Evolutionary conservation across 2,113 vertebrate species (phyloP), one percentile per base, ranked within the genome.

Genomic region (Macrotis lagotis): DNA sequence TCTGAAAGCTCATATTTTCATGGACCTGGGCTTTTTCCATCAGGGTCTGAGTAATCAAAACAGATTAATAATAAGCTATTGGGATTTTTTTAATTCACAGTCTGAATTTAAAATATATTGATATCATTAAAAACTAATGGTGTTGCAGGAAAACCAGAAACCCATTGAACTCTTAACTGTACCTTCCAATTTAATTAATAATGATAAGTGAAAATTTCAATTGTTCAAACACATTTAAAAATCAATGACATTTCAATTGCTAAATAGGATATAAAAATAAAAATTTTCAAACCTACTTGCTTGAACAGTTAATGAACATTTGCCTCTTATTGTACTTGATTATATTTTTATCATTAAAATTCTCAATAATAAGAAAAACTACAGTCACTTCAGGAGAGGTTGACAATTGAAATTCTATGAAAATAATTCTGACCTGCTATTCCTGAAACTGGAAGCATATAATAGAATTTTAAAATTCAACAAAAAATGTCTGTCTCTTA

Each of bases 141-240:
- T 44, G 88, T 93, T 1, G 47, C 26, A 94, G 91, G 88, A 88
- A 49, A 94, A 91, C 53, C 0, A 37, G 25, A 55, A 74, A 48
- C 48, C 25, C 55, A n/a, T 49, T 91, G 24, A 89, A 48, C 25
- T 25, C 3, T n/a, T 89, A 53, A 0, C 3, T 1, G n/a, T 0
- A 3, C 89, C 37, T 37, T 97, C 8, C 9, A 3, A 74, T 1
- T 92, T 49, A 48, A 22, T 3, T 2, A 92, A 19, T 50, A 49
- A 22, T 3, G 2, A 92, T 24, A 94, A 95, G 59, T 51, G 2
- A 92, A 91, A 48, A 47, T 2, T 83, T 91, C 2, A 94, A 31
- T 50, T 94, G 48, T 55, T 94, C 31, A 95, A 93, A 93, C 51
- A 90, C 8, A 28, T 92, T 95, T 94, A 92, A 95, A 93, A 48